A percentile compares a stretch with the other conserved stretches of the same genome.
phyloP scores from a whole-genome alignment of 2,797 vertebrate genomes.

The Aratinga solstitialis region DNA sequence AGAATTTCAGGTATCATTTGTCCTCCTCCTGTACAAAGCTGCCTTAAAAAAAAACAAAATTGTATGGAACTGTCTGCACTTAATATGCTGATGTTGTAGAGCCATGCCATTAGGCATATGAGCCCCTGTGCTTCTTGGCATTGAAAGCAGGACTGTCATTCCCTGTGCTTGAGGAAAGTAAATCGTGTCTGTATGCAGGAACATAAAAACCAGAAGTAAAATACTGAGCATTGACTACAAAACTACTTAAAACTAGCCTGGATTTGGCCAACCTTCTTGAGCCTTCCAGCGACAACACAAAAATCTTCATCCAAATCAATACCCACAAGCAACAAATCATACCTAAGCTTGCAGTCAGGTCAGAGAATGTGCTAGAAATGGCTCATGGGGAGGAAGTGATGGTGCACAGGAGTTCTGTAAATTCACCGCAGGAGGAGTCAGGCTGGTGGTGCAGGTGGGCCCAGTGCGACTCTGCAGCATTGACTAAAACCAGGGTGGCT shows the following conservation, averaged over 20 bases:
- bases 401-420: neutral
- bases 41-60: neutral
- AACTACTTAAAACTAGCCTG: neutral
- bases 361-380: neutral
- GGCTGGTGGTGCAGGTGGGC: neutral
- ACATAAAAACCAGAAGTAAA: neutral
- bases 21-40: neutral
- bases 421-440: neutral
- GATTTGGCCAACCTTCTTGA: neutral
- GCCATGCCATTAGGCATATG: neutral
- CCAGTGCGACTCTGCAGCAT: rapidly evolving
- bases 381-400: neutral
- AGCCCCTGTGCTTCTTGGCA: neutral
- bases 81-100: neutral
- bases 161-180: neutral
- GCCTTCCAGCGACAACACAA: neutral
- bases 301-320: neutral
- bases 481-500: rapidly evolving
- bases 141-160: neutral
- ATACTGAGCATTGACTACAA: neutral
- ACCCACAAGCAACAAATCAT: neutral
- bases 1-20: neutral
- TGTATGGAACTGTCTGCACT: neutral
- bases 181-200: neutral
- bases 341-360: neutral